These are phyloP conservation scores for Ceuthmochares aereus DNA, from an alignment of 2,113 vertebrate genomes.

Conservation along the genomic window DNA sequence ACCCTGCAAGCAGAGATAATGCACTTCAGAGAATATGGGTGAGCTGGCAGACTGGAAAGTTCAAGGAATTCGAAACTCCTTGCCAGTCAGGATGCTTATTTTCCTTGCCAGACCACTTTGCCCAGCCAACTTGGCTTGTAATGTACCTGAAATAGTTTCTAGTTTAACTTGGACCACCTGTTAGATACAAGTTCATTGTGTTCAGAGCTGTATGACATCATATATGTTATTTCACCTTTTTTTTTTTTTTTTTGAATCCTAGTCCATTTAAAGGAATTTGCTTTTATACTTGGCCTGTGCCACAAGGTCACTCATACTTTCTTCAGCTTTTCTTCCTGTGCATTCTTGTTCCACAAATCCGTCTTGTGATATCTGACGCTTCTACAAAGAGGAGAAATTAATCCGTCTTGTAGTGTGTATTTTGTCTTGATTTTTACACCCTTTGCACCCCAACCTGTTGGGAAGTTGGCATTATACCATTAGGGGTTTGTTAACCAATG, in stretches of 20 bases:
- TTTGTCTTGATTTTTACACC: not conserved
- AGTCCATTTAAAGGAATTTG: not conserved
- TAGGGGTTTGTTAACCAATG: not conserved
- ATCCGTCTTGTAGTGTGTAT: not conserved
- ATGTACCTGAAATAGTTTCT: not conserved
- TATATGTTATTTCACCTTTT: not conserved
- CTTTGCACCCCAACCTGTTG: not conserved
- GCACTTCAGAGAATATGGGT: not conserved
- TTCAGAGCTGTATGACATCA: not conserved
- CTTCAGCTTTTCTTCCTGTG: not conserved
- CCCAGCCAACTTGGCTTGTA: not conserved
- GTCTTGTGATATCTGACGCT: not conserved
- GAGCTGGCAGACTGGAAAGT: not conserved
- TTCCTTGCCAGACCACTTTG: not conserved
- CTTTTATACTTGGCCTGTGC: not conserved
- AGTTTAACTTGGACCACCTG: not conserved
- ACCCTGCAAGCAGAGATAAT: not conserved
- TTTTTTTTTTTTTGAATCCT: not conserved
- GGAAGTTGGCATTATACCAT: not conserved
- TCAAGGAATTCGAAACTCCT: slow-evolving; percentile 23
- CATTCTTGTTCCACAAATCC: not conserved
- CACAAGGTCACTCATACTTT: not conserved
- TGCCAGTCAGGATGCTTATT: not conserved
- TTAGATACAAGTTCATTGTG: not conserved
- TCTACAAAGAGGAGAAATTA: not conserved